Evolutionary conservation across 2,797 vertebrate genomes (phyloP).

Genomic region (Remorina albescens): DNA sequence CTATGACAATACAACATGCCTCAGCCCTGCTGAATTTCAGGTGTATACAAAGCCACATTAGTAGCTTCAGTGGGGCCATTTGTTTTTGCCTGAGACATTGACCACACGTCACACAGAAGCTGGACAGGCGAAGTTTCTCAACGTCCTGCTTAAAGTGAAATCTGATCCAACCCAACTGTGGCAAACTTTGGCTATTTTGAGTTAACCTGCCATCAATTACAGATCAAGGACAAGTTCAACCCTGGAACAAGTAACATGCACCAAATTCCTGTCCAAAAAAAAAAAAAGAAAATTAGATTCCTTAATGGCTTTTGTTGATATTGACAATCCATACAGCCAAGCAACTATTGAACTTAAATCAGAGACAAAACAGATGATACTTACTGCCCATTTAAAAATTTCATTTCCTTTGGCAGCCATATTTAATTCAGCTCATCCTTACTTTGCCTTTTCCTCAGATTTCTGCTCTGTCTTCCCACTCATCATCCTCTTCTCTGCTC

Average conservation of each 20-base stretch:
- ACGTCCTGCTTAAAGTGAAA: constrained; percentile 2
- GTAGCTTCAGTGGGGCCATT: constrained; percentile 5
- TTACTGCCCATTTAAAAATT: constrained; percentile 22
- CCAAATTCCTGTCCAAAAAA: neutral
- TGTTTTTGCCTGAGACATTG: neutral
- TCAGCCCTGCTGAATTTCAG: constrained; percentile 45
- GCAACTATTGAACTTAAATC: neutral
- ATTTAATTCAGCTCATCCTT: constrained; percentile 37
- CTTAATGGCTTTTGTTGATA: neutral
- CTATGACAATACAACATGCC: constrained; percentile 55
- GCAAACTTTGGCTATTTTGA: constrained; percentile 1
- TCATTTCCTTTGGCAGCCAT: constrained; percentile 21
- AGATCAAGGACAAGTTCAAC: constrained; percentile 1
- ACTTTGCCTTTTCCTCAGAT: constrained; percentile 33
- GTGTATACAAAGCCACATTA: constrained; percentile 39
- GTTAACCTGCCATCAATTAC: constrained; percentile 17
- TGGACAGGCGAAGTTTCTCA: neutral
- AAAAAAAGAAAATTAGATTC: neutral
- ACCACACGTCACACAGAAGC: constrained; percentile 2
- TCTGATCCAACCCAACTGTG: neutral
- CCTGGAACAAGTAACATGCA: constrained; percentile 7
- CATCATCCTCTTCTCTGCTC: constrained; percentile 45
- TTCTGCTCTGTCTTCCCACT: constrained; percentile 51
- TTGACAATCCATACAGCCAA: constrained; percentile 14
- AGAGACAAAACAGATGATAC: neutral